These are phyloP conservation scores for Notolabrus celidotus DNA, from an alignment of 2,797 vertebrate genomes.

Conservation along the genomic window DNA sequence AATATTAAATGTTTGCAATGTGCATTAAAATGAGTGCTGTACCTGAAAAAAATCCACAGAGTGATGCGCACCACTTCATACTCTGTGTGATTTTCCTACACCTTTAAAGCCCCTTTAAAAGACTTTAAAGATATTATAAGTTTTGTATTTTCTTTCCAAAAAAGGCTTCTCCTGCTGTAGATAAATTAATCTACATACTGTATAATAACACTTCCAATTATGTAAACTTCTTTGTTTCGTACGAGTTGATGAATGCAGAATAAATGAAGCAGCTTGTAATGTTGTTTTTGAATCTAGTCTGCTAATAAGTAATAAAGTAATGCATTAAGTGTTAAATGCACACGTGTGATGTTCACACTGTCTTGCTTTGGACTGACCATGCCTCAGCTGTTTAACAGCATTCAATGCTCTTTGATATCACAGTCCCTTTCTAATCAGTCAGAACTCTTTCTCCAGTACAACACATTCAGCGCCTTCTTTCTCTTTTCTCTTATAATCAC, in stretches of 20 bases:
- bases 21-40: too few relatives aligned
- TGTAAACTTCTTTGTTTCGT: conserved; percentile 28
- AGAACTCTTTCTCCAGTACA: conserved; percentile 17
- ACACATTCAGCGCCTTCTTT: conserved; percentile 16
- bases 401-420: not conserved
- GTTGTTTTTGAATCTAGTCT: not conserved
- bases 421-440: conserved; percentile 21
- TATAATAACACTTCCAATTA: conserved; percentile 35
- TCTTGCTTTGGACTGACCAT: not conserved
- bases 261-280: not conserved
- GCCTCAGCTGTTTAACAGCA: conserved; percentile 1
- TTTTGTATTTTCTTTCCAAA: too few relatives aligned
- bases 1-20: too few relatives aligned
- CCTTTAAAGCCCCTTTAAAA: too few relatives aligned
- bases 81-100: too few relatives aligned
- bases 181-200: conserved; percentile 46
- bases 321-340: not conserved
- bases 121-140: too few relatives aligned
- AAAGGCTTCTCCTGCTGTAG: conserved; percentile 45
- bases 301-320: conserved; percentile 1
- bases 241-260: not conserved
- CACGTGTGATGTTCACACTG: not conserved
- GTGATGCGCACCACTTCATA: too few relatives aligned
- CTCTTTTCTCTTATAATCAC: conserved; percentile 48
- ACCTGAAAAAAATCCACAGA: too few relatives aligned